Evolutionary conservation across 2,113 vertebrate species (phyloP), one percentile per base, ranked within the genome.

Genomic region (Cynopterus brachyotis): DNA sequence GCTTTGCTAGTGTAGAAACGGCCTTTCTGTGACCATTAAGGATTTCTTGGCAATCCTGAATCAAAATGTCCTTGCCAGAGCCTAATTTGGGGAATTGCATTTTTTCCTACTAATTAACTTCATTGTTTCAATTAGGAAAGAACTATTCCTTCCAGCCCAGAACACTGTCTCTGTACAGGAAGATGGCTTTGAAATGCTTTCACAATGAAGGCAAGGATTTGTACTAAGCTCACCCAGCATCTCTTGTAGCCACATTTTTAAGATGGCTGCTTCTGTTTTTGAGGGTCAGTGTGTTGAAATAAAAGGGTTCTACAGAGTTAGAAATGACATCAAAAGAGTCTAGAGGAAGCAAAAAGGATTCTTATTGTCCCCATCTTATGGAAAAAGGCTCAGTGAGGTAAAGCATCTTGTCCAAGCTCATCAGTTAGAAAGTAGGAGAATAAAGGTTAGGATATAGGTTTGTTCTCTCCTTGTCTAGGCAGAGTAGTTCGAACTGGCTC

Each of bases 111-210:
- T 97, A 97, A 97, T 97, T 97, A 98, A 97, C 93, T 97, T 93
- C 69, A 96, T 97, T 97, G 97, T 97, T 97, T 97, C 93, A 97
- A 91, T 97, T 97, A 97, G 96, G 96, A 96, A 96, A 96, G 79
- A 96, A 92, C 75, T 83, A 93, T 97, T 96, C 85, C 95, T 96
- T 96, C 92, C 75, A 89, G 75, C 70, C 62, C 93, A 91, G 95
- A 95, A 97, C 83, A 91, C 89, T 88, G 86, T 94, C 78, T 89
- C 86, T 80, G 47, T 67, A 70, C 73, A 96, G 86, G 89, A 97
- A 95, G 97, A 84, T 93, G 95, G 94, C 81, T 97, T 97, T 96
- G 88, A 97, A 89, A 96, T 95, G 72, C 53, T 85, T 93, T 93
- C 60, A 57, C 50, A 89, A 64, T 22, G 35, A 85, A 97, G 60